Base-by-base conservation (phyloP, 2,797 vertebrate species). In the Cyclopterus lumpus region DNA sequence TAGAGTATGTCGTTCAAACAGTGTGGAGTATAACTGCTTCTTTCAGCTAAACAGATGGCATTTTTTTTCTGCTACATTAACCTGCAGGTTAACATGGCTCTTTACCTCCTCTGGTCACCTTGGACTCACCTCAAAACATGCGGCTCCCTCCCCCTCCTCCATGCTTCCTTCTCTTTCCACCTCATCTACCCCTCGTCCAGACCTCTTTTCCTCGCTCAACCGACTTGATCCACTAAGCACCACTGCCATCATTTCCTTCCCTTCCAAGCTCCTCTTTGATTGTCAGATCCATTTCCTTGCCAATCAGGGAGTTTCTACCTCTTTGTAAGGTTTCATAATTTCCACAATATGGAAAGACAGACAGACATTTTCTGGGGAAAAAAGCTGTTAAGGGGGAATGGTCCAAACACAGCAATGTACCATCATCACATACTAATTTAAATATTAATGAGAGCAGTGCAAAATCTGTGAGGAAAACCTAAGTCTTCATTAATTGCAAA, bases 71-170 rank as follows among this genome's bases (percentile, higher is more conserved):
- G 77, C n/a, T 79, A 75, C 78, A 82, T 91, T 91, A 91, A 91
- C 84, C 86, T 83, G 88, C 83, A 86, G 88, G 87, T 93, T 88
- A 89, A 91, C 63, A 62, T 58, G 69, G 59, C 82, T 82, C 79
- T 87, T 88, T 88, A 88, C 74, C 84, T 88, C 79, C 77, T 74
- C 61, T 72, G 85, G 78, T 93, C 90, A 93, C 93, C 93, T 94
- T 94, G 93, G 86, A 91, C 80, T 93, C 91, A 92, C 93, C 93
- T 93, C 87, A 76, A 92, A 93, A 86, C 77, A 84, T 81, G 88
- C 91, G 51, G 85, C 86, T 80, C 73, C 82, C 71, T 67, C 77
- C 65, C 78, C 71, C 85, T 73, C 83, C 69, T 65, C 18, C 1
- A 48, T 63, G 64, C 74, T 58, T 51, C 49, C 71, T 48, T 65